Evolutionary conservation across 2,888 invertebrate genomes (phyloP), one percentile per base, ranked within the genome.

Genomic region (Andrena fulva): DNA sequence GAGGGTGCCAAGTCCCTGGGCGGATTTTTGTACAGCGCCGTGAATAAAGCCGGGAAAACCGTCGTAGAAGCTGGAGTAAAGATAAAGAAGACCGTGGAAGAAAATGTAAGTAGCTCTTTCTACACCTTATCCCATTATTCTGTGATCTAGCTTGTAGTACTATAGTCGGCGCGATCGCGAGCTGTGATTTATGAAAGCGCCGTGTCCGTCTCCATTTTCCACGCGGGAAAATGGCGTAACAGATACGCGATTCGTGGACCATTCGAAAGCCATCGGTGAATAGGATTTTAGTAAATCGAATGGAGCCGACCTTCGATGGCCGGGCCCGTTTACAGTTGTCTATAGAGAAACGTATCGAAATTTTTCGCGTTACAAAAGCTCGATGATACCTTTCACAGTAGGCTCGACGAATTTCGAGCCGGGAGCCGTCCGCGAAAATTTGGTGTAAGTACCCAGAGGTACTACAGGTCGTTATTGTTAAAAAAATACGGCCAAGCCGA

Each of bases 51-150:
- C 78, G 98, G 99, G 52, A 98, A 98, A 92, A 97, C 97, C 89
- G 98, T 98, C 86, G 97, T 97, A 94, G 98, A 98, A 94, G 98
- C 98, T 80, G 96, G 97, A 88, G 97, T 96, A 89, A 98, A 98
- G 95, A 97, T 99, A 92, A 99, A 99, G 95, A 98, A 98, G 95
- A 97, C 98, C 90, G 98, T 99, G 89, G 99, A 98, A 94, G 98
- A 99, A 95, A 99, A 98, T 95, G 98, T 98, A 94, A 97, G 97
- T 89, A 68, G 67, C 29, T 10, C 10, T 27, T 78, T 56, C 67
- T 29, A 54, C 63, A 24, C 62, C 29, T 29, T 60, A 2, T 74
- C 1, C 0, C 42, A 1, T 66, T 69, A 59, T 77, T 70, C 20
- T 64, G 0, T 52, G 7, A 59, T 42, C 24, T 2, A 42, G 16